Conservation (phyloP, 2,888 invertebrate species). For the Mesochorus sp. region DNA sequence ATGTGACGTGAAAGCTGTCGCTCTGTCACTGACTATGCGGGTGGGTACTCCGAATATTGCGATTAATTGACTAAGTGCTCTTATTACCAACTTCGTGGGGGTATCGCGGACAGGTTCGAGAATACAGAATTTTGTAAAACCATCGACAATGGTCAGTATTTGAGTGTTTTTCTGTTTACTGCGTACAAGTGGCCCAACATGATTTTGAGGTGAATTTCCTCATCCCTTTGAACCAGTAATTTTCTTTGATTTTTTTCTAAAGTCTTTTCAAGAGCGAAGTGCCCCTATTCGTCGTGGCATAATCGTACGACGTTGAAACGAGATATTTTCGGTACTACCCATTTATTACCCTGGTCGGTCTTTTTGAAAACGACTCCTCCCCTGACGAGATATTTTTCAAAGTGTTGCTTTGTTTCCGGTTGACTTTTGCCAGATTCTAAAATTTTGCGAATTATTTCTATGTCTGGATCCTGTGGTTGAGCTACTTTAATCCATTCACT, state of each 20-base stretch:
- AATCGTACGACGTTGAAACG: neutral
- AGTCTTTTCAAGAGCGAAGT: conserved; percentile 75
- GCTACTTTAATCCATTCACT: conserved; percentile 65
- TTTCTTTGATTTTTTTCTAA: conserved; percentile 68
- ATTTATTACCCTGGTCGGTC: conserved; percentile 61
- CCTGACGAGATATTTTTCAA: conserved; percentile 55
- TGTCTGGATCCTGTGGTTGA: conserved; percentile 60
- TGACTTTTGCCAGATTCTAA: conserved; percentile 46
- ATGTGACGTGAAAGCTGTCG: conserved; percentile 75
- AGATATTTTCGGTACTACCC: conserved; percentile 70
- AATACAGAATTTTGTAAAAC: conserved; percentile 76
- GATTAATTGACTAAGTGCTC: conserved; percentile 69
- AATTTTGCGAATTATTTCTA: conserved; percentile 57
- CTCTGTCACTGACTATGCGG: conserved; percentile 74
- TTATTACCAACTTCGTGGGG: conserved; percentile 68
- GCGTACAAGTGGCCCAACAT: conserved; percentile 78
- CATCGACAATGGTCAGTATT: conserved; percentile 75
- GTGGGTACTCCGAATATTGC: conserved; percentile 69
- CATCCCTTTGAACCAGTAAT: conserved; percentile 80
- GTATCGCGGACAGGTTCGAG: conserved; percentile 72
- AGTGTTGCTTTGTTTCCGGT: conserved; percentile 57
- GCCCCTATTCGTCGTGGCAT: conserved; percentile 70
- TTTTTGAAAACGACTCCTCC: conserved; percentile 56
- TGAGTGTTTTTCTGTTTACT: conserved; percentile 71
- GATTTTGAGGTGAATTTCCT: conserved; percentile 75